Base-by-base conservation (phyloP, 1,140 invertebrate species). In the Marisa cornuarietis region DNA sequence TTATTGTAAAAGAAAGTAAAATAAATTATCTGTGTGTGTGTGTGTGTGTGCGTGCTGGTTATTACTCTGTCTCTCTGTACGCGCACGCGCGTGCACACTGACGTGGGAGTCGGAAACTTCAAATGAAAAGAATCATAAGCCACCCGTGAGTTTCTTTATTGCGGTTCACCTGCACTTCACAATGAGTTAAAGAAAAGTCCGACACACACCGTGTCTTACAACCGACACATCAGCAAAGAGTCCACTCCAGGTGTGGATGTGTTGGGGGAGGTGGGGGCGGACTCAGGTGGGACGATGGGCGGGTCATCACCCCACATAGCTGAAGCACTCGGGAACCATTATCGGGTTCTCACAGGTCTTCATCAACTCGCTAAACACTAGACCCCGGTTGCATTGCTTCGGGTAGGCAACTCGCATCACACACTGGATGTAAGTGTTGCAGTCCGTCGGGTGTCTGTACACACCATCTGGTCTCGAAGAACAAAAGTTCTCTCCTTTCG, bases 21-120 rank as follows among this genome's bases (percentile, higher is more conserved):
- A n/a, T n/a, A n/a, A 24, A 49, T 13, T 71, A 51, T 31, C 18
- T 71, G 26, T 71, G 69, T 71, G 69, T 71, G 69, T 31, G 69
- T 71, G 26, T 71, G 69, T 31, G 69, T 71, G 69, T 31, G 26
- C 31, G 69, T 31, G 69, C 52, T 14, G 42, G 69, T 49, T 18
- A 69, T 5, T 1, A 7, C n/a, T 14, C 31, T 42, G 3, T 42
- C 31, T 0, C 31, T n/a, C n/a, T n/a, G n/a, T n/a, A n/a, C n/a
- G n/a, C n/a, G n/a, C n/a, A n/a, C n/a, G n/a, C n/a, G n/a, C n/a
- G n/a, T n/a, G n/a, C n/a, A n/a, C n/a, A n/a, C n/a, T n/a, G n/a
- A n/a, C n/a, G n/a, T 42, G 1, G 31, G 31, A 42, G 31, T 42
- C 31, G 6, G 31, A 42, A 42, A 42, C 6, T 42, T 42, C 31